Conservation (phyloP, 2,113 vertebrate genomes). For the Elephas maximus region DNA sequence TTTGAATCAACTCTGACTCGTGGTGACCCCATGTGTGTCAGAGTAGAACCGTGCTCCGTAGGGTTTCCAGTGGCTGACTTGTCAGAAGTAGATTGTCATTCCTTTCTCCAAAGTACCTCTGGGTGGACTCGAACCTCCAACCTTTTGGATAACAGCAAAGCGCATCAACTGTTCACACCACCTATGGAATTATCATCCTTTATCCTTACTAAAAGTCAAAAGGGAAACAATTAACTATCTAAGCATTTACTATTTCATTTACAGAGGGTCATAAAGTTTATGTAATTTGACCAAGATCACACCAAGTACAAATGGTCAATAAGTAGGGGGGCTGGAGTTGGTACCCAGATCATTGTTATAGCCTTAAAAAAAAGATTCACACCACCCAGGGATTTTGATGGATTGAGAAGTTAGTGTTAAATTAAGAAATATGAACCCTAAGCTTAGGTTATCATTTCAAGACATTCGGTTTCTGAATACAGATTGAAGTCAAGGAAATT, state of each 20-base stretch:
- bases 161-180: no score
- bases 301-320: neutral
- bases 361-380: neutral
- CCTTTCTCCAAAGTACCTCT: no score
- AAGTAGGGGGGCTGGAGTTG: neutral
- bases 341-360: neutral
- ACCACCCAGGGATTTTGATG: neutral
- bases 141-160: no score
- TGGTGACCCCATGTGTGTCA: neutral
- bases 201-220: constrained; percentile 16
- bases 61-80: neutral
- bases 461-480: neutral
- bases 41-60: neutral
- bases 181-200: neutral
- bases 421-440: neutral
- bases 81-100: neutral
- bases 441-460: neutral
- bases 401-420: neutral
- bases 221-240: neutral
- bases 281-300: neutral
- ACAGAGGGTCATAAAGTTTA: neutral
- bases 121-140: no score
- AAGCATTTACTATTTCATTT: neutral
- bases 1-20: neutral
- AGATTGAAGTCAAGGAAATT: neutral